phyloP scores from a whole-genome alignment of 2,888 invertebrate species.

The Tenthredo mesomela region DNA sequence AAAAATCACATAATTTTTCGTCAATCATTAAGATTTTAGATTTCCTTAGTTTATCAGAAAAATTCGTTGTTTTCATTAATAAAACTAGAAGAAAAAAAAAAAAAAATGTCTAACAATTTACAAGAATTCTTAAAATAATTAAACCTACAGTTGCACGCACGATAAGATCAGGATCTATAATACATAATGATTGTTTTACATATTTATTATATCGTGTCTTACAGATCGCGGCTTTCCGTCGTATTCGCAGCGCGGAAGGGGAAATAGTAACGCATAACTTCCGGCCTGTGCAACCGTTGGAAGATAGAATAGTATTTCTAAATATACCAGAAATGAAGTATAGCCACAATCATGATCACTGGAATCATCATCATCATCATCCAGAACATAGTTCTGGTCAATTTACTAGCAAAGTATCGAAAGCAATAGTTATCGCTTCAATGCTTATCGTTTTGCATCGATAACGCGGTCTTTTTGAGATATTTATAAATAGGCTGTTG shows the following conservation, averaged over 20 bases:
- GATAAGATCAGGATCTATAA: neutral
- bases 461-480: neutral
- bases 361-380: slow-evolving; percentile 16
- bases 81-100: too few relatives aligned
- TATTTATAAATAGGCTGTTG: neutral
- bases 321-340: slow-evolving; percentile 78
- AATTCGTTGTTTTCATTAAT: too few relatives aligned
- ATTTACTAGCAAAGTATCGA: slow-evolving; percentile 14
- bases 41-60: too few relatives aligned
- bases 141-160: neutral
- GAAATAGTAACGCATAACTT: slow-evolving; percentile 87
- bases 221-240: slow-evolving; percentile 87
- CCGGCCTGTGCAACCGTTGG: slow-evolving; percentile 89
- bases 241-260: slow-evolving; percentile 83
- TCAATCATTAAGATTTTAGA: too few relatives aligned
- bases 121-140: neutral
- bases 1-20: too few relatives aligned
- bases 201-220: too few relatives aligned
- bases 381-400: slow-evolving; percentile 56
- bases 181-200: neutral
- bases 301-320: slow-evolving; percentile 84
- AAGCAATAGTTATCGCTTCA: neutral
- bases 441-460: neutral
- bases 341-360: slow-evolving; percentile 58
- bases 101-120: too few relatives aligned